Base-by-base conservation (phyloP, 2,797 vertebrate species). In the Trachops cirrhosus region DNA sequence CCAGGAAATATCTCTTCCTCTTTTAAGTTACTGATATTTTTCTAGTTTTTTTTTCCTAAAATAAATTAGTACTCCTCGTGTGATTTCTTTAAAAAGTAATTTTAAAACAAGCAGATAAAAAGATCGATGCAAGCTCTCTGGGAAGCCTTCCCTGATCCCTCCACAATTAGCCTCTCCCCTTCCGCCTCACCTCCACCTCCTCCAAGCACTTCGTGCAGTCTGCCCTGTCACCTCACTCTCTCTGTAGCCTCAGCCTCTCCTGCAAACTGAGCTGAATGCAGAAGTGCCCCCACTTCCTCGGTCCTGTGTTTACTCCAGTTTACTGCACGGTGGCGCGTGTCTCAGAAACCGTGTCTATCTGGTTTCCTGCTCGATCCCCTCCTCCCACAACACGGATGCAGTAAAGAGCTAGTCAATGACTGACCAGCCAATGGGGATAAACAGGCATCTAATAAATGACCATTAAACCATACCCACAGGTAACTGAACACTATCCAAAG, bases 1-100 rank as follows among this genome's bases (percentile, higher is more conserved):
- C 54, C 14, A 73, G 54, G 34, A 95, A 91, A 67, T 79, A 5
- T 70, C 46, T 19, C 62, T 70, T 68, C 24, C 83, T 83, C 64
- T 89, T 91, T 78, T 50, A 89, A 78, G 22, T 83, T 75, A 89
- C 14, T 22, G 39, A 16, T 54, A 48, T 50, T 91, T 91, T 95
- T 62, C 64, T 59, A 5, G 39, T 57, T 78, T 84, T 83, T 46
- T 83, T 73, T 86, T 32, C 18, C 29, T 85, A 82, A 93, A 94
- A 77, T 84, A 64, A 91, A 83, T 26, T 82, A 41, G 44, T 46
- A 34, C 64, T 93, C 39, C 52, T 48, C 75, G 22, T 52, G 39
- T 84, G 71, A 75, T 89, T 82, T 86, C 77, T 74, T 96, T 87
- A 80, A 92, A 54, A 87, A 92, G 34, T 79, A 57, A 74, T 37